These are phyloP conservation scores for Glaucopsyche alexis DNA, from an alignment of 2,888 invertebrate genomes.

Conservation along the genomic window DNA sequence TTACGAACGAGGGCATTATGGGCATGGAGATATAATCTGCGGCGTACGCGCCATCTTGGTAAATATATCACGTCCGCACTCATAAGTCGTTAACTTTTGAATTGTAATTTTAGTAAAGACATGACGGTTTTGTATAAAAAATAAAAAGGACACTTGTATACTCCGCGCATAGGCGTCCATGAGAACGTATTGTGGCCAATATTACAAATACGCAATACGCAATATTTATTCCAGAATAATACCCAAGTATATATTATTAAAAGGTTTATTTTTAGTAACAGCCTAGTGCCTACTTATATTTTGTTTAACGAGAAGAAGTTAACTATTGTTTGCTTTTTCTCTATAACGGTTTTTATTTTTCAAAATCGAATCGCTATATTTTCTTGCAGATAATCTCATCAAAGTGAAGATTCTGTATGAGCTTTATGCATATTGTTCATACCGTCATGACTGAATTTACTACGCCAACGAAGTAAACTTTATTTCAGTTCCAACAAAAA, in stretches of 20 bases:
- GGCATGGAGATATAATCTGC: constrained; percentile 66
- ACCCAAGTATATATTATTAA: neutral
- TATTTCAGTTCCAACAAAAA: constrained; percentile 64
- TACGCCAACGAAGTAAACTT: constrained; percentile 44
- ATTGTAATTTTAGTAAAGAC: constrained; percentile 52
- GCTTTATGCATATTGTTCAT: too few species aligned
- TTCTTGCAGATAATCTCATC: too few species aligned
- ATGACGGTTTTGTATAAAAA: constrained; percentile 57
- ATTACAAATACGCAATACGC: constrained; percentile 32
- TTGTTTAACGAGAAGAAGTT: neutral
- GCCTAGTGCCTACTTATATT: neutral
- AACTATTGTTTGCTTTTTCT: neutral
- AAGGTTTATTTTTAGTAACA: neutral
- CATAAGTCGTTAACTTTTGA: constrained; percentile 65
- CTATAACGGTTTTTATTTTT: neutral
- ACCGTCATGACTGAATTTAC: neutral
- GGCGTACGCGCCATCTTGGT: constrained; percentile 56
- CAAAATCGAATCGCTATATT: too few species aligned
- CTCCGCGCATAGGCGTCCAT: constrained; percentile 56
- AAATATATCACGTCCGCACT: constrained; percentile 70
- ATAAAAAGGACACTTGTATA: constrained; percentile 55
- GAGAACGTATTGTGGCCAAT: constrained; percentile 48
- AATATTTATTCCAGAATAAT: constrained; percentile 3
- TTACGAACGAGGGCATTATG: constrained; percentile 63
- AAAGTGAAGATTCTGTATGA: too few species aligned